Percentiles rank a stretch among this genome's conserved stretches.
These are phyloP conservation scores for Gopherus flavomarginatus DNA, from an alignment of 2,113 vertebrate species.

Conservation along the genomic window DNA sequence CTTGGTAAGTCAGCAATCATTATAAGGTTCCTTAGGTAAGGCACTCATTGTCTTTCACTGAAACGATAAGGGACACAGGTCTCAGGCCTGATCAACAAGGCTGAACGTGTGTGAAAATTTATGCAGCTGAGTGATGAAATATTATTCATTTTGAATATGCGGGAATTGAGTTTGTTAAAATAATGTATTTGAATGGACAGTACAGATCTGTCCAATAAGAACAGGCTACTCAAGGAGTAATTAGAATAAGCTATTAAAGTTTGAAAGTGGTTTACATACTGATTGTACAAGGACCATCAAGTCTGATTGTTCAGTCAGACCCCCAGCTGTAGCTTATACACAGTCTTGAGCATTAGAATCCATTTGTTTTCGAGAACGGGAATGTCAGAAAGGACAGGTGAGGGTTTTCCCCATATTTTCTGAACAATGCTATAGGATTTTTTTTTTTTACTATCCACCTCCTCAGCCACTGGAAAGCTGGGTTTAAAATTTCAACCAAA, in stretches of 20 bases:
- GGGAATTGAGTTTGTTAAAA: constrained; percentile 14
- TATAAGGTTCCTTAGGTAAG: neutral
- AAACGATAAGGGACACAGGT: neutral
- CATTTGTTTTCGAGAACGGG: neutral
- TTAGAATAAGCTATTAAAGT: neutral
- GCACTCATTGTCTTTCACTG: neutral
- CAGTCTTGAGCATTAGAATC: neutral
- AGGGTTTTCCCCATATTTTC: neutral
- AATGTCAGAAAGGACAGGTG: neutral
- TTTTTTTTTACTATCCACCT: constrained; percentile 24
- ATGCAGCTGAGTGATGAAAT: neutral
- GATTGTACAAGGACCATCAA: constrained; percentile 9
- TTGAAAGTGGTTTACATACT: neutral
- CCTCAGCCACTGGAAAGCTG: constrained; percentile 11
- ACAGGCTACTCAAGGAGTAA: neutral
- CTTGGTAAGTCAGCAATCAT: neutral
- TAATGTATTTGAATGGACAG: neutral
- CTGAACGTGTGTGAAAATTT: neutral
- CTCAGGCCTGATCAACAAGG: neutral
- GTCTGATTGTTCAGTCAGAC: neutral
- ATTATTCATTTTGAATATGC: constrained; percentile 14
- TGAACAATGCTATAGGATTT: neutral
- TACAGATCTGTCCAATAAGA: neutral
- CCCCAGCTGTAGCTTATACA: neutral
- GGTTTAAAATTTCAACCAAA: constrained; percentile 32